Percentiles rank a stretch among this genome's conserved stretches.
Conservation (phyloP, 2,888 invertebrate genomes). For the Ceriagrion tenellum region DNA sequence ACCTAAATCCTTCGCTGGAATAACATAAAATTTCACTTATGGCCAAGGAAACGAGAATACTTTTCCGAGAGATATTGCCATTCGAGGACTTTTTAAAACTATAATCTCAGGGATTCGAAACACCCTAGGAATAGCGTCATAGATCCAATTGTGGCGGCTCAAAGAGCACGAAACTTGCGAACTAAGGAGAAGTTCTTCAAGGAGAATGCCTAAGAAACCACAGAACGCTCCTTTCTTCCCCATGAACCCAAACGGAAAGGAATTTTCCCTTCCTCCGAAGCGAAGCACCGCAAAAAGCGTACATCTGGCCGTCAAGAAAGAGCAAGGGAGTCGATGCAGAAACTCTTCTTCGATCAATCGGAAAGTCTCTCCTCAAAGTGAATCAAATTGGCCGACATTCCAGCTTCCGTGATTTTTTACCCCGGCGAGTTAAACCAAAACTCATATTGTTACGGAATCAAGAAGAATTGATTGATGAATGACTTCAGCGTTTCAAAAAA, state of each 20-base stretch:
- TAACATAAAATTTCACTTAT: no score
- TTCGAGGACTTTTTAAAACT: background rate
- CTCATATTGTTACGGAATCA: background rate
- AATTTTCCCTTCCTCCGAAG: background rate
- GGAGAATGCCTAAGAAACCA: background rate
- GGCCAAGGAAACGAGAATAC: background rate
- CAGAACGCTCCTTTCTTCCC: background rate
- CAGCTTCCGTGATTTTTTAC: background rate
- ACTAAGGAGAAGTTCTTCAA: background rate
- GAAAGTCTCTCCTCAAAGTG: conserved; percentile 17
- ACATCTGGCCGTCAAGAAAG: background rate
- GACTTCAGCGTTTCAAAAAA: background rate
- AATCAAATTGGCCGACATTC: background rate
- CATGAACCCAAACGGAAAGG: conserved; percentile 11
- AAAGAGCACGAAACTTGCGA: background rate
- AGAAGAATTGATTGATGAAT: background rate
- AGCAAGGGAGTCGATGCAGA: background rate
- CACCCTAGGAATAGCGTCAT: background rate
- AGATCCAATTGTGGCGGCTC: background rate
- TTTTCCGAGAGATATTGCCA: background rate
- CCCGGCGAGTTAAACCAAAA: background rate
- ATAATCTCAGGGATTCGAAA: background rate
- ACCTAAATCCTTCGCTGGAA: no score
- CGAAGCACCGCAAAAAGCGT: conserved; percentile 9
- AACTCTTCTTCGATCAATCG: background rate